A percentile compares a stretch with the other conserved stretches of the same genome.
Evolutionary conservation across 2,113 vertebrate genomes (phyloP).

Genomic region (Prionailurus viverrinus): DNA sequence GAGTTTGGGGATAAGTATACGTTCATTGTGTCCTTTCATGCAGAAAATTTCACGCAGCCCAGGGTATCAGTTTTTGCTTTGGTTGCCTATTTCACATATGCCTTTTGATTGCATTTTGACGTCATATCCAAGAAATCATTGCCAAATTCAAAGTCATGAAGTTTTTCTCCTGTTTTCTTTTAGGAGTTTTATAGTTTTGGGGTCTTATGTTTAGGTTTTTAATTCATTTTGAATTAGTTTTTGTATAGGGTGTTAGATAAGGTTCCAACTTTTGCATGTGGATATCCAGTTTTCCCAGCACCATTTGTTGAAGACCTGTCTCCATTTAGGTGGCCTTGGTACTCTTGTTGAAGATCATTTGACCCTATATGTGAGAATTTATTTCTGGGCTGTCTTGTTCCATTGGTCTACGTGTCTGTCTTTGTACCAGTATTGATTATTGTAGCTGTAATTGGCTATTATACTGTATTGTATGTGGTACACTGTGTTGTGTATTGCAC

Average conservation of each 20-base stretch:
- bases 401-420: background rate
- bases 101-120: background rate
- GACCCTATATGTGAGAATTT: background rate
- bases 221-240: background rate
- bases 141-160: background rate
- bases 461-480: background rate
- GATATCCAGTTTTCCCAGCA: background rate
- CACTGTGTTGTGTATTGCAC: background rate
- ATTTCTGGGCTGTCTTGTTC: background rate
- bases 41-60: no score
- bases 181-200: background rate
- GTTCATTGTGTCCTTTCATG: background rate
- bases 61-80: background rate
- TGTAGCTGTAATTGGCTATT: background rate
- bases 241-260: background rate
- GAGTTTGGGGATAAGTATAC: background rate
- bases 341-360: background rate
- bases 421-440: background rate
- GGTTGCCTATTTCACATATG: background rate
- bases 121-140: background rate
- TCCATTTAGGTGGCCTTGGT: background rate
- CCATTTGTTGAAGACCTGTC: background rate
- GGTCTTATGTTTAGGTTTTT: background rate
- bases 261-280: background rate
- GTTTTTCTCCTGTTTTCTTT: background rate